A percentile compares a stretch with the other conserved stretches of the same genome.
These are phyloP conservation scores for Speoplatyrhinus poulsoni DNA, from an alignment of 2,113 vertebrate genomes.

Conservation along the genomic window DNA sequence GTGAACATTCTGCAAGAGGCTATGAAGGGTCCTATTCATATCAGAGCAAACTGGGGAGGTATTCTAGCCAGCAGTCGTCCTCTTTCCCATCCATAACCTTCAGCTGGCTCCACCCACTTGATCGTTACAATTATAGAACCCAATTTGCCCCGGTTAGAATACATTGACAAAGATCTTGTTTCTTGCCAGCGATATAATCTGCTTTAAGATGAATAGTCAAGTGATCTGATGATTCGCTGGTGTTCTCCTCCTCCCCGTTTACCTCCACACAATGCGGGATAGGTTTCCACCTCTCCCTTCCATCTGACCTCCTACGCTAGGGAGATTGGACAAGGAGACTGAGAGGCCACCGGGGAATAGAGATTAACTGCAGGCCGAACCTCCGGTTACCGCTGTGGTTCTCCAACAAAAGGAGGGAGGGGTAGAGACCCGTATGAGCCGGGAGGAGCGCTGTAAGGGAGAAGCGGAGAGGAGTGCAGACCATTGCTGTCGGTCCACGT, in stretches of 20 bases:
- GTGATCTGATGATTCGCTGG: conserved; percentile 28
- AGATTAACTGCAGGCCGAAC: conserved; percentile 42
- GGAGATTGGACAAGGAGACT: conserved; percentile 54
- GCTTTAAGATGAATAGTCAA: conserved; percentile 33
- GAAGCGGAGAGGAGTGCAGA: conserved; percentile 4
- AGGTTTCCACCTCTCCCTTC: conserved; percentile 9
- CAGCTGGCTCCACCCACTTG: background rate
- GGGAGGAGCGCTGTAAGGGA: background rate
- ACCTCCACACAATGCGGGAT: conserved; percentile 18
- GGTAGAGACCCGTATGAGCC: too few species aligned
- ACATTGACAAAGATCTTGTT: conserved; percentile 16
- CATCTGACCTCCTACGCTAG: conserved; percentile 52
- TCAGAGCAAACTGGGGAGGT: conserved; percentile 11
- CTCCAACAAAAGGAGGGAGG: too few species aligned
- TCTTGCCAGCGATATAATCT: conserved; percentile 33
- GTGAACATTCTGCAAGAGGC: conserved; percentile 34
- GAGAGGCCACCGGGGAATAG: conserved; percentile 43
- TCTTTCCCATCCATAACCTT: conserved; percentile 4
- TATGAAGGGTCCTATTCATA: conserved; percentile 42
- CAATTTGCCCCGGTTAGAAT: conserved; percentile 40
- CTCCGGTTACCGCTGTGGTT: conserved; percentile 5
- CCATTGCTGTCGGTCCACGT: too few species aligned
- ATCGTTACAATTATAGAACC: conserved; percentile 17
- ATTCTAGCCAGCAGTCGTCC: conserved; percentile 13
- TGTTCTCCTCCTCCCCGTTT: conserved; percentile 38